Percentiles rank a stretch among this genome's conserved stretches.
phyloP scores from a whole-genome alignment of 2,797 vertebrate genomes.

The Notolabrus celidotus region DNA sequence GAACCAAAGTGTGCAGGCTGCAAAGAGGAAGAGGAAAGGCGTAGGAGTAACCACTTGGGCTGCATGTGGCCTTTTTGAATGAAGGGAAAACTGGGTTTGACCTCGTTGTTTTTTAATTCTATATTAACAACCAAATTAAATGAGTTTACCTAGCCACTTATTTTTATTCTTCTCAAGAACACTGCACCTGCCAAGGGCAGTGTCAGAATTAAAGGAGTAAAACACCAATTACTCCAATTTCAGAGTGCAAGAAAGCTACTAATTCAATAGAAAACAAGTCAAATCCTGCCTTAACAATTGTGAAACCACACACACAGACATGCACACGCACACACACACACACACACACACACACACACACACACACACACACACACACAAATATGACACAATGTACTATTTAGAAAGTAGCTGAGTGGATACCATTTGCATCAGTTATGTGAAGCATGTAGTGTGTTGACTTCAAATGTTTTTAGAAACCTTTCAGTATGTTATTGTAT shows the following conservation, averaged over 20 bases:
- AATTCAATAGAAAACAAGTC: slow-evolving; percentile 32
- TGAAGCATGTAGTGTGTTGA: slow-evolving; percentile 11
- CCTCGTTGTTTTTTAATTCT: too few relatives aligned
- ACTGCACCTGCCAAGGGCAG: rapidly evolving
- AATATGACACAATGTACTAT: slow-evolving; percentile 44
- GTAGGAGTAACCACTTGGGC: slow-evolving; percentile 2
- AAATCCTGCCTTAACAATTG: slow-evolving; percentile 21
- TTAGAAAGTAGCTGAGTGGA: slow-evolving; percentile 49
- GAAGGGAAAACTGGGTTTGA: too few relatives aligned
- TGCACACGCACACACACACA: slow-evolving; percentile 4
- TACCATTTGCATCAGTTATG: slow-evolving; percentile 41
- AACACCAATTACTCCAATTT: too few relatives aligned
- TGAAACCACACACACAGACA: slow-evolving; percentile 25
- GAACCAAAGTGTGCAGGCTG: too few relatives aligned
- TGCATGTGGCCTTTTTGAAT: too few relatives aligned
- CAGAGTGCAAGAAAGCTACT: not conserved
- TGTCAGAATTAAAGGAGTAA: too few relatives aligned
- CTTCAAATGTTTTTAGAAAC: slow-evolving; percentile 28
- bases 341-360: slow-evolving; percentile 14
- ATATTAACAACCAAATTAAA: too few relatives aligned
- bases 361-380: slow-evolving; percentile 2
- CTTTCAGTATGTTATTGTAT: slow-evolving; percentile 12
- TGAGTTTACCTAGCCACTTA: too few relatives aligned
- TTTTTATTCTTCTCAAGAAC: too few relatives aligned
- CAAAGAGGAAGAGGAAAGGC: slow-evolving; percentile 21